Conservation (phyloP, 1,140 invertebrate genomes). For the Camponotus floridanus region DNA sequence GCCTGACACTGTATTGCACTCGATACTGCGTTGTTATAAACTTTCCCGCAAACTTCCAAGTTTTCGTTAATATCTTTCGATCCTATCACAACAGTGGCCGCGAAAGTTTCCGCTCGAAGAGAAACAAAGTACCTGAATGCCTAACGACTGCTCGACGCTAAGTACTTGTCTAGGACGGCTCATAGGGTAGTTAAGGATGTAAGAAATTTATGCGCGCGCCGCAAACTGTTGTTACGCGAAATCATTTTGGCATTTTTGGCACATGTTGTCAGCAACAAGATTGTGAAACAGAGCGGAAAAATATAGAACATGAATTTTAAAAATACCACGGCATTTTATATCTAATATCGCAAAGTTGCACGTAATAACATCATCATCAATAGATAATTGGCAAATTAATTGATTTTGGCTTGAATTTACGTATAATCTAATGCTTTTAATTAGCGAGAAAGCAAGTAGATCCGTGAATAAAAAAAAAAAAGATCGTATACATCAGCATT, state of each 20-base stretch:
- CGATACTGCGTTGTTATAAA: slow-evolving; percentile 42
- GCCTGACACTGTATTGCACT: slow-evolving; percentile 40
- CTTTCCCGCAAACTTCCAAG: slow-evolving; percentile 26
- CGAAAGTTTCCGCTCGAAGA: slow-evolving; percentile 69
- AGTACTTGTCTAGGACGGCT: slow-evolving; percentile 62
- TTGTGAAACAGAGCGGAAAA: slow-evolving; percentile 17
- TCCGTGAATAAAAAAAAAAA: slow-evolving; percentile 27
- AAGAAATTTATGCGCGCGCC: not conserved
- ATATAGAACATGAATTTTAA: not conserved
- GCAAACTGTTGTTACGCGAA: slow-evolving; percentile 25
- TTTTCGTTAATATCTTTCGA: slow-evolving; percentile 59
- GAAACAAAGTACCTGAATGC: slow-evolving; percentile 46
- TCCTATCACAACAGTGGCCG: slow-evolving; percentile 61
- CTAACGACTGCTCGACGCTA: slow-evolving; percentile 75
- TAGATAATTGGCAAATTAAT: not conserved
- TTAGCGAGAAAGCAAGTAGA: not conserved
- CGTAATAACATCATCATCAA: not conserved
- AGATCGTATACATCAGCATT: slow-evolving; percentile 17
- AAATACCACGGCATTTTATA: not conserved
- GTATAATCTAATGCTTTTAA: not conserved
- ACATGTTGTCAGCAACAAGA: not conserved
- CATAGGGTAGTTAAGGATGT: slow-evolving; percentile 23
- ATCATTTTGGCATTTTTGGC: slow-evolving; percentile 29
- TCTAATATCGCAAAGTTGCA: not conserved
- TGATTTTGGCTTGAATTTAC: not conserved